phyloP scores from a whole-genome alignment of 2,113 vertebrate species.

The Gracilinanus agilis region DNA sequence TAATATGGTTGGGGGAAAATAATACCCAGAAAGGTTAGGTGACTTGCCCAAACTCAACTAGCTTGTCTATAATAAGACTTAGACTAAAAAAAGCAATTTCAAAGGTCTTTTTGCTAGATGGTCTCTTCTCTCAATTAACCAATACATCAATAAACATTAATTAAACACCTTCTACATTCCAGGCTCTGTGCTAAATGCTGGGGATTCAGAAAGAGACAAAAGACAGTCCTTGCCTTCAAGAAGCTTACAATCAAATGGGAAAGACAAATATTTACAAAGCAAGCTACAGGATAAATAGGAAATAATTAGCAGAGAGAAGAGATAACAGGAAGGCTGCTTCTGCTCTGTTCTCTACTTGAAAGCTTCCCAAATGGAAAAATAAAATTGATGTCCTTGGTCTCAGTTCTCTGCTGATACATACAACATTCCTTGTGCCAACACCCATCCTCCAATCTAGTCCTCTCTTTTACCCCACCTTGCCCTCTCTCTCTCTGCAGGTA shows the following conservation, averaged over 20 bases:
- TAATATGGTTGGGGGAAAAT: neutral
- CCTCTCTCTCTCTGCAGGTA: neutral
- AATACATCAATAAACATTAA: neutral
- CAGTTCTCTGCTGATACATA: constrained; percentile 22
- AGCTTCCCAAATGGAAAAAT: neutral
- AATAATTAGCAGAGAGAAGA: neutral
- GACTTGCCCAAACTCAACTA: neutral
- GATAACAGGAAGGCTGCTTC: neutral
- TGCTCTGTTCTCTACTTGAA: neutral
- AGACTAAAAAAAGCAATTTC: neutral
- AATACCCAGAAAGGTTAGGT: neutral
- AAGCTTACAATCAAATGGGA: too few relatives aligned
- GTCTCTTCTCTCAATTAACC: neutral
- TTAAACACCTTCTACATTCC: neutral
- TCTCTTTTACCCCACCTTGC: neutral
- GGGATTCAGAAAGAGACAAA: neutral
- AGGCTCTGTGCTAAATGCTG: neutral
- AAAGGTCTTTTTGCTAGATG: constrained; percentile 12
- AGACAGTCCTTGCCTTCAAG: neutral
- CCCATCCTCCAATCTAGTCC: constrained; percentile 31
- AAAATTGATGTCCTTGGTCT: constrained; percentile 41
- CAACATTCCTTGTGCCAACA: neutral
- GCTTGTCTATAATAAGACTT: neutral
- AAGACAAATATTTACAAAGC: neutral
- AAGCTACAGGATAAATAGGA: neutral